phyloP scores from a whole-genome alignment of 2,113 vertebrate species.

The Oryzias celebensis region DNA sequence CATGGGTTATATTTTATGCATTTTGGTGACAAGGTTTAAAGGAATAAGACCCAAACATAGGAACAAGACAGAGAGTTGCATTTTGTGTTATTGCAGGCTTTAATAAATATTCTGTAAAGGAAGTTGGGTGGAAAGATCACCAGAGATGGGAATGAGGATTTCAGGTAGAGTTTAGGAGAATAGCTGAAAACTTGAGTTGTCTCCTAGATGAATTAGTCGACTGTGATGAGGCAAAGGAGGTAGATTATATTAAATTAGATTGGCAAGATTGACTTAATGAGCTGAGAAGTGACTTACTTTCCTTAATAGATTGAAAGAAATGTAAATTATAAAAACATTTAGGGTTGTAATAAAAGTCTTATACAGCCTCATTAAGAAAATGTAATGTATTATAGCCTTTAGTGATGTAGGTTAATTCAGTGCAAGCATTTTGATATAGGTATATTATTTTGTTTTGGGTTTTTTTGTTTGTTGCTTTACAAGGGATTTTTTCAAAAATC shows the following conservation, averaged over 20 bases:
- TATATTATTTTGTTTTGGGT: too few relatives aligned
- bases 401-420: too few relatives aligned
- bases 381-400: too few relatives aligned
- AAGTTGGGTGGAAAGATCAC: conserved; percentile 23
- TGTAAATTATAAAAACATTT: too few relatives aligned
- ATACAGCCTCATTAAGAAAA: too few relatives aligned
- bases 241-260: not conserved
- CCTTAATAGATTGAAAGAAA: too few relatives aligned
- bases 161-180: conserved; percentile 11
- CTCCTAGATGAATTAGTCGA: not conserved
- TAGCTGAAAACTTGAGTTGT: not conserved
- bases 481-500: conserved; percentile 3
- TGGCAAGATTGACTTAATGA: too few relatives aligned
- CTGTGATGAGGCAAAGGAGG: not conserved
- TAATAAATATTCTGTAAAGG: conserved; percentile 24
- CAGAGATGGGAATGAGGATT: conserved; percentile 5
- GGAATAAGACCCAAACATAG: conserved; percentile 48
- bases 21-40: conserved; percentile 62
- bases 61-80: conserved; percentile 25
- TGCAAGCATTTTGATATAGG: too few relatives aligned
- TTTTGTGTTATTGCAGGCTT: conserved; percentile 20
- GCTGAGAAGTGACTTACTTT: too few relatives aligned
- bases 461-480: too few relatives aligned
- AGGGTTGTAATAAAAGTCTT: too few relatives aligned
- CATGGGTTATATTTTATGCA: conserved; percentile 74